Percentiles rank a stretch among this genome's conserved stretches.
phyloP scores from a whole-genome alignment of 2,888 invertebrate species.

The Piscicola geometra region DNA sequence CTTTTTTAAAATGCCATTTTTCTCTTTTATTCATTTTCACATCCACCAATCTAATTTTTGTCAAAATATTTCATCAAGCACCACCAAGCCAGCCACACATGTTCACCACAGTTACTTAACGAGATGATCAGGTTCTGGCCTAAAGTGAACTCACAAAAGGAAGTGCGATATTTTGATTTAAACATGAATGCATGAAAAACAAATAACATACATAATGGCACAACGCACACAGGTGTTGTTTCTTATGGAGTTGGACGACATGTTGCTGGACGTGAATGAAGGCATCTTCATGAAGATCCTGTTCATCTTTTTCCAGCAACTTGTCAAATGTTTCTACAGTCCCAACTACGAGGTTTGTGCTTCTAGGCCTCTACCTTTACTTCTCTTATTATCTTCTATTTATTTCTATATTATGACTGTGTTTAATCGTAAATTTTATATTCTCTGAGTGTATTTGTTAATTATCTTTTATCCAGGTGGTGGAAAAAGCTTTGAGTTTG shows the following conservation, averaged over 20 bases:
- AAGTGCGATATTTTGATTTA: conserved; percentile 1
- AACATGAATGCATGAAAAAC: no score
- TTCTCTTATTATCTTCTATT: no score
- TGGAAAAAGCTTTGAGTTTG: background rate
- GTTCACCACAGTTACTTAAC: conserved; percentile 7
- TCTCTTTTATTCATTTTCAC: background rate
- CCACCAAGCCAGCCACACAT: background rate
- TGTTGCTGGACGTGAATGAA: conserved; percentile 11
- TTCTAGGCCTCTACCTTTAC: no score
- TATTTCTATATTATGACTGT: no score
- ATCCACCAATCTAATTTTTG: background rate
- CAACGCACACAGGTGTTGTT: conserved; percentile 20
- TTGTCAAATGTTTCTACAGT: background rate
- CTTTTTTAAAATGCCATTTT: background rate
- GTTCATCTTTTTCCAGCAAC: background rate
- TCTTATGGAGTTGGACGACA: conserved; percentile 21
- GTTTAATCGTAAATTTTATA: no score
- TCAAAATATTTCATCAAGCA: background rate
- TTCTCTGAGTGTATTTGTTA: no score
- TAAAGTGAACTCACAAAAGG: conserved; percentile 13
- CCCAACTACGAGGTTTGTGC: background rate
- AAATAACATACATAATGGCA: no score
- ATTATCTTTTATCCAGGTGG: conserved; percentile 2
- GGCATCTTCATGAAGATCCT: background rate
- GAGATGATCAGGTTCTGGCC: conserved; percentile 24